These are phyloP conservation scores for Zaprionus obscuricornis DNA, from an alignment of 2,888 invertebrate genomes.

Conservation along the genomic window DNA sequence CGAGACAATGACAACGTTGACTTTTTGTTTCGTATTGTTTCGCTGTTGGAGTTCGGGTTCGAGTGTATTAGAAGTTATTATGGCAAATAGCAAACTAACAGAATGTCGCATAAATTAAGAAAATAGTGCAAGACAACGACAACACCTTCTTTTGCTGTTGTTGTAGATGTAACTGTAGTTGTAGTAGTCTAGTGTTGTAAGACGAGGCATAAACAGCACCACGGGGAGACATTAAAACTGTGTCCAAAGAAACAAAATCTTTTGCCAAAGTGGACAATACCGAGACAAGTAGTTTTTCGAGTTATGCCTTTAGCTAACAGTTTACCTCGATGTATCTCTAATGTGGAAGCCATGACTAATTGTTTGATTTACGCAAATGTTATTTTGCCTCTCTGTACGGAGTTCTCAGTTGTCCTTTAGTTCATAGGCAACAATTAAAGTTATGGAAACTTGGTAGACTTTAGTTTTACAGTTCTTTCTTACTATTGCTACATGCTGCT, in stretches of 20 bases:
- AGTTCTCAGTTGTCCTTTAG: constrained; percentile 14
- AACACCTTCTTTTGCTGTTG: constrained; percentile 53
- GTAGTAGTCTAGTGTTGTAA: constrained; percentile 47
- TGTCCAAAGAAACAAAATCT: constrained; percentile 48
- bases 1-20: constrained; percentile 20
- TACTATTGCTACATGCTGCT: constrained; percentile 25
- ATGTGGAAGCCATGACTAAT: constrained; percentile 69
- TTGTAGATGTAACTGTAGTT: too few species aligned
- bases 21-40: background rate
- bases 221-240: constrained; percentile 72
- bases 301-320: background rate
- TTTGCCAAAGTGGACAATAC: constrained; percentile 56
- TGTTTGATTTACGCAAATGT: constrained; percentile 77
- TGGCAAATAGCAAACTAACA: constrained; percentile 63
- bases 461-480: constrained; percentile 16
- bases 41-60: background rate
- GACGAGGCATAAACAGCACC: constrained; percentile 72
- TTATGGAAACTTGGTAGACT: constrained; percentile 5
- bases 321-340: constrained; percentile 8
- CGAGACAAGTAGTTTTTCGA: constrained; percentile 36
- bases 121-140: constrained; percentile 67
- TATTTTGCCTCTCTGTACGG: too few species aligned
- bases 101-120: constrained; percentile 73
- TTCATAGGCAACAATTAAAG: constrained; percentile 31
- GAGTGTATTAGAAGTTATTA: constrained; percentile 74